These are phyloP conservation scores for Lucilia cuprina DNA, from an alignment of 1,140 invertebrate species.

Conservation along the genomic window DNA sequence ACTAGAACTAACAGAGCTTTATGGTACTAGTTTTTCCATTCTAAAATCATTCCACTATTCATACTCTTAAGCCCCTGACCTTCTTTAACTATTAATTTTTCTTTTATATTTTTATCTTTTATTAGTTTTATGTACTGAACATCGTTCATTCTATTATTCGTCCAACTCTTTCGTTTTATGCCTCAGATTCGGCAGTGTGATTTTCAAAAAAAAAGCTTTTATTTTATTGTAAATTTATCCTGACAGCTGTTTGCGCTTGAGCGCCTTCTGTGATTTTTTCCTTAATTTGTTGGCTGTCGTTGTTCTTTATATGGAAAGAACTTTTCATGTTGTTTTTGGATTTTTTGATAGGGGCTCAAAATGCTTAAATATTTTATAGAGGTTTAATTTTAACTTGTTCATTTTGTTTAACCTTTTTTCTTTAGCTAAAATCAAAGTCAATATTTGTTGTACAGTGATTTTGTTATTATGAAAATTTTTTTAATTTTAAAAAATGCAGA, in stretches of 20 bases:
- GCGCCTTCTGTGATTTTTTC: constrained; percentile 38
- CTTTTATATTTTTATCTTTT: background rate
- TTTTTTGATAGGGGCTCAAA: background rate
- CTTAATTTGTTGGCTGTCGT: no score
- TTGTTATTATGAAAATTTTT: background rate
- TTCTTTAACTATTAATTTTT: background rate
- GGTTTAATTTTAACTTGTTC: background rate
- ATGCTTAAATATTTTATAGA: background rate
- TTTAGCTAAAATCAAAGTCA: background rate
- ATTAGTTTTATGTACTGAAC: no score
- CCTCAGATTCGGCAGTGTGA: background rate
- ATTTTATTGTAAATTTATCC: constrained; percentile 35
- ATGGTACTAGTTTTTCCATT: no score
- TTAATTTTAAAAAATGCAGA: no score
- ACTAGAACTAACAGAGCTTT: no score
- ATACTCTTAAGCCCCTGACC: background rate
- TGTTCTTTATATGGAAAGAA: no score
- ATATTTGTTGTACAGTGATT: background rate
- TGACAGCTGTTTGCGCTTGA: constrained; percentile 39
- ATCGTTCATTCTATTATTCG: background rate
- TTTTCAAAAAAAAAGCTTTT: constrained; percentile 8
- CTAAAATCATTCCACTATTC: background rate
- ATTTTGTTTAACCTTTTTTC: background rate
- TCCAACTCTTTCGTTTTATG: no score
- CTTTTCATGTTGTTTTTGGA: background rate